Evolutionary conservation across 2,888 invertebrate species (phyloP).

Genomic region (Drosophila nr. perissopoda): DNA sequence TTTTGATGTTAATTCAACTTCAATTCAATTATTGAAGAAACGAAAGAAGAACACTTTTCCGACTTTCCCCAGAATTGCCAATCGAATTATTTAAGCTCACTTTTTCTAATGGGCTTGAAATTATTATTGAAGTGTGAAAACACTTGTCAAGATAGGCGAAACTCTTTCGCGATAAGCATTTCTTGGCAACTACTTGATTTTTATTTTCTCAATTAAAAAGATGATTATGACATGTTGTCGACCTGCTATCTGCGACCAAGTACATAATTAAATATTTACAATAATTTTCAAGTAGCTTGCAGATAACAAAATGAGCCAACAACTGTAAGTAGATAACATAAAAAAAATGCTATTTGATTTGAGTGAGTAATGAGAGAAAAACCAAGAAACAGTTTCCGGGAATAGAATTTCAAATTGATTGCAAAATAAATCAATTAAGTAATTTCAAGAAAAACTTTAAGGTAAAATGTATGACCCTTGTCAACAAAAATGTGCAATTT

Average conservation of each 20-base stretch:
- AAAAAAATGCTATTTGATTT: conserved; percentile 17
- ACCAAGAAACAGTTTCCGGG: not conserved
- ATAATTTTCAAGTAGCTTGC: conserved; percentile 25
- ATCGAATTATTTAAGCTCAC: conserved; percentile 8
- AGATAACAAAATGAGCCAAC: conserved; percentile 36
- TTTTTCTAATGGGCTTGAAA: conserved; percentile 12
- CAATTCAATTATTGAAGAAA: not conserved
- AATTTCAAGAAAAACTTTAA: not conserved
- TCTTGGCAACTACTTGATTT: conserved; percentile 14
- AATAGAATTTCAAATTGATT: not conserved
- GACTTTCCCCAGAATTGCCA: not conserved
- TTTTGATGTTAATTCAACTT: too few relatives aligned
- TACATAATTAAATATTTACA: conserved; percentile 51
- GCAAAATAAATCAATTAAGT: not conserved
- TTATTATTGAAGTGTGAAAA: conserved; percentile 16
- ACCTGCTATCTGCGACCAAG: conserved; percentile 21
- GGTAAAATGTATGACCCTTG: not conserved
- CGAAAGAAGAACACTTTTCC: not conserved
- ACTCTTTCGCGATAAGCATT: conserved; percentile 16
- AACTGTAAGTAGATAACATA: conserved; percentile 35
- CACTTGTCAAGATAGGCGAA: conserved; percentile 10
- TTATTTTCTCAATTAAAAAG: conserved; percentile 28
- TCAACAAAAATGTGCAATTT: not conserved
- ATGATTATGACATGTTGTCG: conserved; percentile 6
- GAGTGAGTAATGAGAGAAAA: conserved; percentile 33